Evolutionary conservation across 1,140 invertebrate genomes (phyloP).

Genomic region (Papilio glaucus): DNA sequence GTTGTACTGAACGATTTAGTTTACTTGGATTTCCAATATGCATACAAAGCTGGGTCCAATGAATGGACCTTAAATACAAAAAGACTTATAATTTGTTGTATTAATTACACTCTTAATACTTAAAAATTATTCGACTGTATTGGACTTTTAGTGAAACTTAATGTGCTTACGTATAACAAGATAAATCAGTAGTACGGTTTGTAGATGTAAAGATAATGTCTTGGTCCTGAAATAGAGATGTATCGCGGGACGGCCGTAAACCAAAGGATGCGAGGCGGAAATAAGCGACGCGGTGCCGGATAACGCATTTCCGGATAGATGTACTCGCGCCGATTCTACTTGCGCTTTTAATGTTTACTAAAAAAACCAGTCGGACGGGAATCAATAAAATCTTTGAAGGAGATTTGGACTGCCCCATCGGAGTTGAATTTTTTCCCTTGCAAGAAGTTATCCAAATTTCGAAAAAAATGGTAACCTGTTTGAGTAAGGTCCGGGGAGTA

Average conservation of each 20-base stretch:
- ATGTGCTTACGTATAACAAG: neutral
- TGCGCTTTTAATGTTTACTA: slow-evolving; percentile 81
- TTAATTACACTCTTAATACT: neutral
- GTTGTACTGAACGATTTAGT: neutral
- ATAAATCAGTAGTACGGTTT: slow-evolving; percentile 26
- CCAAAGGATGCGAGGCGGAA: slow-evolving; percentile 69
- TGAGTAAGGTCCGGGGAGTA: no score
- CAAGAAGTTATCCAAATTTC: no score
- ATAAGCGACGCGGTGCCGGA: slow-evolving; percentile 63
- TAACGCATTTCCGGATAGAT: slow-evolving; percentile 73
- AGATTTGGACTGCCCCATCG: no score
- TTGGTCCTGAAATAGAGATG: slow-evolving; percentile 59
- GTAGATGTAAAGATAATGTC: slow-evolving; percentile 33
- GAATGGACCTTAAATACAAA: neutral
- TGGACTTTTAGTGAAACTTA: neutral
- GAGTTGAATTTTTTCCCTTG: no score
- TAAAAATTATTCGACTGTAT: neutral
- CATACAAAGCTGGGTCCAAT: neutral
- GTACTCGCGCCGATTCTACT: slow-evolving; percentile 64
- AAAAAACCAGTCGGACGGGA: no score
- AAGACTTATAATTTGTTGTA: neutral
- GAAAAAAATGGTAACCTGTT: no score
- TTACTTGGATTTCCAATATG: neutral
- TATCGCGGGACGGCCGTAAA: slow-evolving; percentile 56
- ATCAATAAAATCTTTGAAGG: no score